Evolutionary conservation across 2,888 invertebrate genomes (phyloP), one percentile per base, ranked within the genome.

Genomic region (Chirona hameri): DNA sequence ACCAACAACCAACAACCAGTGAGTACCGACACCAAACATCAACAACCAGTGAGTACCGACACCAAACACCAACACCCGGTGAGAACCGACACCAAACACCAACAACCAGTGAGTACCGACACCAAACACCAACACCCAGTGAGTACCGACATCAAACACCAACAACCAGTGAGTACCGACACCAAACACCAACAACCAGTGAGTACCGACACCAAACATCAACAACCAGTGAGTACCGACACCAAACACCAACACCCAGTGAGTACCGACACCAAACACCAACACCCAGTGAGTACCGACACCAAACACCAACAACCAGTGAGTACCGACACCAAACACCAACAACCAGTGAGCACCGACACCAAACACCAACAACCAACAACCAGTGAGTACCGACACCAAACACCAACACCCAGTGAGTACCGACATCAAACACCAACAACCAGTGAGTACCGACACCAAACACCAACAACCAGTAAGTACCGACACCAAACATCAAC

Each of bases 301-400:
- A 9, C 98, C 98, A 1, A 96, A 97, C 88, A 96, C 96, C 84
- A 97, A 97, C 89, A 95, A 95, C 88, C 96, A 98, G 98, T 98
- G 91, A 96, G 97, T 55, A 15, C 27, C 15, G 52, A 72, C 10
- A 29, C 72, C 14, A 21, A 12, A 60, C 60, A 60, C 21, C 60
- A 60, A 60, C 60, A 89, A 24, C 69, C n/a, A 65, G n/a, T 98
- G 91, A 96, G 97, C 27, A 48, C n/a, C 14, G 12, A 29, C 29
- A 72, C 14, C 1, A 52, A 12, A 21, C 60, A 60, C 60, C 60
- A 60, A 60, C 24, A 89, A 24, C 48, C n/a, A 80, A n/a, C n/a
- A n/a, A n/a, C n/a, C n/a, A n/a, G 18, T 29, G 65, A 24, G 39
- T 81, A n/a, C 31, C 31, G 39, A 79, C n/a, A 10, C 27, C 57